These are phyloP conservation scores for Eclectus roratus DNA, from an alignment of 2,113 vertebrate species.

Conservation along the genomic window DNA sequence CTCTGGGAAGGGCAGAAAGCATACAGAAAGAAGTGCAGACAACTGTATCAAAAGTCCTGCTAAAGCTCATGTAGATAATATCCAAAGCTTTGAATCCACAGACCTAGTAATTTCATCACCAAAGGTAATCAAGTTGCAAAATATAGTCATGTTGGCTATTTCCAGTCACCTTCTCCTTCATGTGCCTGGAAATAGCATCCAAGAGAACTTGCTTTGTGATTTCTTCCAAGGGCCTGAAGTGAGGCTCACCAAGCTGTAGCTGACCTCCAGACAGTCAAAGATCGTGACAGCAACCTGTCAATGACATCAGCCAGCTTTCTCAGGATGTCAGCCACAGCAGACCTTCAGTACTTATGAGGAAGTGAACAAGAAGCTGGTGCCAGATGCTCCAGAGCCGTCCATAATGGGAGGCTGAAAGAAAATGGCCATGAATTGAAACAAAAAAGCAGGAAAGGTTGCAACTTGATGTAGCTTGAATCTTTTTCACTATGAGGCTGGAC, in stretches of 20 bases:
- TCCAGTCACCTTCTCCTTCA: background rate
- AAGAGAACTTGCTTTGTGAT: background rate
- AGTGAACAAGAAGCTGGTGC: background rate
- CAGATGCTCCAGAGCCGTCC: background rate
- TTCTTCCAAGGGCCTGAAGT: background rate
- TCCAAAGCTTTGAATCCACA: background rate
- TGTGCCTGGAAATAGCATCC: background rate
- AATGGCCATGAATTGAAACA: background rate
- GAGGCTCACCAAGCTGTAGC: background rate
- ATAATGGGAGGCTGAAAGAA: background rate
- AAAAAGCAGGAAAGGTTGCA: background rate
- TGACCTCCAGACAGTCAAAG: background rate
- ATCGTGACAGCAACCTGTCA: background rate
- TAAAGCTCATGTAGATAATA: background rate
- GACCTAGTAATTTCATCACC: background rate
- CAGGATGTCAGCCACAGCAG: background rate
- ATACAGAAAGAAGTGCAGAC: background rate
- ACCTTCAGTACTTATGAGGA: background rate
- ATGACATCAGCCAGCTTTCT: background rate
- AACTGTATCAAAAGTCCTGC: background rate
- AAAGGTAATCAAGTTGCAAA: background rate
- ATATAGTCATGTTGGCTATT: background rate
- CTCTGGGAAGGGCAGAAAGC: background rate
- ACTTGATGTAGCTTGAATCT: background rate
- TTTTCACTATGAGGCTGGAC: background rate